phyloP scores from a whole-genome alignment of 2,113 vertebrate genomes.

The Acanthochromis polyacanthus region DNA sequence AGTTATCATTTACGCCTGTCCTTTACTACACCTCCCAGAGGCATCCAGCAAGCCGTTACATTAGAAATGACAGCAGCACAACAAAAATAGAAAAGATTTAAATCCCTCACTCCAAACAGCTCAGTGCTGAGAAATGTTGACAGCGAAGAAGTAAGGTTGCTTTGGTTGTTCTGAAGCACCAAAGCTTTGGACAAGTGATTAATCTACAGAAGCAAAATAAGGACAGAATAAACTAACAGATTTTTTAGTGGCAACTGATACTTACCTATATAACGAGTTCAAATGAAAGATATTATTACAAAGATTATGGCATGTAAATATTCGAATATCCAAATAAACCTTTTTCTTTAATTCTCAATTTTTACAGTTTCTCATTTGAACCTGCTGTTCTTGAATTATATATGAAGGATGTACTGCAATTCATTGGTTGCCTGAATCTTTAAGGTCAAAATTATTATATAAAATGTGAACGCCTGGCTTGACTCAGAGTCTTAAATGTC shows the following conservation, averaged over 20 bases:
- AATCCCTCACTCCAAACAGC: constrained; percentile 14
- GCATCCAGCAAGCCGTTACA: constrained; percentile 8
- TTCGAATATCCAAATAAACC: too few relatives aligned
- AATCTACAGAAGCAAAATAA: not conserved
- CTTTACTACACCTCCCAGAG: constrained; percentile 11
- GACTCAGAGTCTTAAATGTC: too few relatives aligned
- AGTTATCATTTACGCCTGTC: constrained; percentile 31
- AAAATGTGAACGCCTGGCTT: too few relatives aligned
- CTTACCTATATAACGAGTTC: too few relatives aligned
- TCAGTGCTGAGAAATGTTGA: constrained; percentile 8
- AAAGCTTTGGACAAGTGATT: too few relatives aligned
- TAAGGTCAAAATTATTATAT: too few relatives aligned
- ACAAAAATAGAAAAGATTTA: constrained; percentile 40
- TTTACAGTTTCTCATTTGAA: not conserved
- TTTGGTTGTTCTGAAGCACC: not conserved
- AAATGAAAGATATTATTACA: too few relatives aligned
- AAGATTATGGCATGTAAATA: too few relatives aligned
- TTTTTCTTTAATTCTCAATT: too few relatives aligned
- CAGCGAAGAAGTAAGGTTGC: not conserved
- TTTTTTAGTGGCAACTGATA: too few relatives aligned
- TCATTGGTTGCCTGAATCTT: too few relatives aligned
- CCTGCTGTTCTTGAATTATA: not conserved
- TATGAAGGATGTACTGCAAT: too few relatives aligned
- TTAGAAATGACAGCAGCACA: not conserved
- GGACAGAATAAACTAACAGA: not conserved